phyloP scores from a whole-genome alignment of 2,888 invertebrate genomes.

The Megalurothrips usitatus region DNA sequence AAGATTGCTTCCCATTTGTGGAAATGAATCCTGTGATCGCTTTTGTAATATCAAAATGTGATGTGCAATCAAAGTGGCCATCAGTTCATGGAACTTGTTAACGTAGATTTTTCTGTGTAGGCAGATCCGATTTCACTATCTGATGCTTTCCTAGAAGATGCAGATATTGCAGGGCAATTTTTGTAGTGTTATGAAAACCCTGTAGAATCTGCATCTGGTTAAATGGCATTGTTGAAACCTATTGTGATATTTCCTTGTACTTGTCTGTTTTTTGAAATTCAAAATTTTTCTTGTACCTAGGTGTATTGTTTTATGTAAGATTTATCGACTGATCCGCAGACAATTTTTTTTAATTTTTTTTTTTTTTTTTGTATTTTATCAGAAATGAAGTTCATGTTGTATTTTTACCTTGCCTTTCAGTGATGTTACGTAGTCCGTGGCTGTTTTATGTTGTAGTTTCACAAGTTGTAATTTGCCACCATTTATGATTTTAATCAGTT shows the following conservation, averaged over 20 bases:
- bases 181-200: background rate
- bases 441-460: too few species aligned
- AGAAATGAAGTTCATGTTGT: too few species aligned
- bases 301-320: background rate
- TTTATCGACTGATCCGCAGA: background rate
- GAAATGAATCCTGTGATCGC: conserved; percentile 19
- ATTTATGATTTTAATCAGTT: too few species aligned
- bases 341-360: too few species aligned
- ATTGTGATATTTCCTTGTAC: conserved; percentile 25
- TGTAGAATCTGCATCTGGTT: background rate
- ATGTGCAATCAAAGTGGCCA: conserved; percentile 26
- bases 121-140: background rate
- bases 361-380: too few species aligned
- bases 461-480: too few species aligned
- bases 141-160: background rate
- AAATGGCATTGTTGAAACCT: background rate
- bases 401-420: too few species aligned
- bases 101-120: background rate
- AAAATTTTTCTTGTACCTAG: background rate
- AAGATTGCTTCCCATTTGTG: background rate
- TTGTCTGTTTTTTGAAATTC: background rate
- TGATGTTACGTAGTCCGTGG: too few species aligned
- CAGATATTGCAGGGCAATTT: background rate
- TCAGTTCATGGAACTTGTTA: background rate
- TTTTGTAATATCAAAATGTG: conserved; percentile 22